A percentile compares a stretch with the other conserved stretches of the same genome.
These are phyloP conservation scores for Cosmorhoe ocellata DNA, from an alignment of 2,888 invertebrate species.

Conservation along the genomic window DNA sequence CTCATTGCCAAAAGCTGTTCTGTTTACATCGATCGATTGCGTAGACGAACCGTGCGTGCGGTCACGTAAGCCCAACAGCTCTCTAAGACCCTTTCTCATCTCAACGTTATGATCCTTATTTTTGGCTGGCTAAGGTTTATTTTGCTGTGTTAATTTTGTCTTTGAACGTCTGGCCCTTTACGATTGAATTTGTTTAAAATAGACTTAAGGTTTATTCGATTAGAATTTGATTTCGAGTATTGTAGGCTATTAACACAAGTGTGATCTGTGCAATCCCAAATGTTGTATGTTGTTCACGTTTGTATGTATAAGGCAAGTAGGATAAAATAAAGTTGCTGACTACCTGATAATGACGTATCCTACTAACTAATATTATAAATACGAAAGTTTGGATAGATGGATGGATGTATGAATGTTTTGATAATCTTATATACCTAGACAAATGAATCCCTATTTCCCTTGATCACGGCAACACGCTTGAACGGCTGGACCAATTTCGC, in stretches of 20 bases:
- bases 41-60: conserved; percentile 25
- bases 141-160: conserved; percentile 10
- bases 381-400: too few relatives aligned
- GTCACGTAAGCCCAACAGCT: conserved; percentile 33
- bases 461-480: too few relatives aligned
- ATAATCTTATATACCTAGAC: too few relatives aligned
- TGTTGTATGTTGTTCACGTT: conserved; percentile 6
- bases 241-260: conserved; percentile 3
- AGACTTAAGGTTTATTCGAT: background rate
- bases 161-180: conserved; percentile 17
- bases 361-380: too few relatives aligned
- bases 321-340: too few relatives aligned
- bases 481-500: too few relatives aligned
- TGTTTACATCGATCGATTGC: conserved; percentile 22
- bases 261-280: conserved; percentile 1
- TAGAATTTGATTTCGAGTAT: conserved; percentile 6
- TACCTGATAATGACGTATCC: too few relatives aligned
- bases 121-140: background rate
- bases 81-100: conserved; percentile 15
- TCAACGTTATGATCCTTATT: conserved; percentile 16
- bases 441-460: too few relatives aligned
- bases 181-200: background rate
- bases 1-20: conserved; percentile 25
- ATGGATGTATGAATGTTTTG: too few relatives aligned
- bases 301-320: background rate